Conservation (phyloP, 64 coral and sea anemone genomes). For the Montipora capricornis region DNA sequence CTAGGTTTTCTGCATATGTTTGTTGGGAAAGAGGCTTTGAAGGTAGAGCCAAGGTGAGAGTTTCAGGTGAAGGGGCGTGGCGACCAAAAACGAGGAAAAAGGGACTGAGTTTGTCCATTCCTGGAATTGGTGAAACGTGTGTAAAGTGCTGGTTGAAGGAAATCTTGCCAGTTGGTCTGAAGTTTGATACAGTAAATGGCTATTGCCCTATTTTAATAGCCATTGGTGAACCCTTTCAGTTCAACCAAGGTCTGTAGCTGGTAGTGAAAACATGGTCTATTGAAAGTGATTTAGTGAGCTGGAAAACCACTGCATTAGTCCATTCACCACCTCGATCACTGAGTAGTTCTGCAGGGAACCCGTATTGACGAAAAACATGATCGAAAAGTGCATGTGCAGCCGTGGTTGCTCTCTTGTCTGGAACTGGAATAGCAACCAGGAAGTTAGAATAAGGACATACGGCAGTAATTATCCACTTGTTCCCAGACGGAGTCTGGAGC, state of each 20-base stretch:
- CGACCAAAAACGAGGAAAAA: too few relatives aligned
- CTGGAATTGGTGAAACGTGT: neutral
- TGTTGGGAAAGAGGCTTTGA: too few relatives aligned
- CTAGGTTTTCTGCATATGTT: too few relatives aligned
- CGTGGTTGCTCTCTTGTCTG: slow-evolving; percentile 41
- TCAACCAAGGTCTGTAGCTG: neutral
- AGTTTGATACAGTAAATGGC: neutral
- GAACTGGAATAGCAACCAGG: slow-evolving; percentile 50
- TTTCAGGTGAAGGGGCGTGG: too few relatives aligned
- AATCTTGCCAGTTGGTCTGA: neutral
- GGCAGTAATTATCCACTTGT: too few relatives aligned
- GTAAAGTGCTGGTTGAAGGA: neutral
- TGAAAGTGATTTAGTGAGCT: neutral
- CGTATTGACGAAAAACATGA: neutral
- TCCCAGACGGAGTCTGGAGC: too few relatives aligned
- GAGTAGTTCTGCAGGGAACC: too few relatives aligned
- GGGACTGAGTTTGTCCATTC: too few relatives aligned
- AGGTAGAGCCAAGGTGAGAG: too few relatives aligned
- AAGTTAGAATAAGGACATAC: neutral
- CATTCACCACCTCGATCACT: neutral
- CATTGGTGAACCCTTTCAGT: neutral
- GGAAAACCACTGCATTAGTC: neutral
- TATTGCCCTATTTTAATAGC: neutral
- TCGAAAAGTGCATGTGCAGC: slow-evolving; percentile 35
- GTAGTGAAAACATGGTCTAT: slow-evolving; percentile 2